These are phyloP conservation scores for Pseudorectes ferrugineus DNA, from an alignment of 2,113 vertebrate genomes.

Conservation along the genomic window DNA sequence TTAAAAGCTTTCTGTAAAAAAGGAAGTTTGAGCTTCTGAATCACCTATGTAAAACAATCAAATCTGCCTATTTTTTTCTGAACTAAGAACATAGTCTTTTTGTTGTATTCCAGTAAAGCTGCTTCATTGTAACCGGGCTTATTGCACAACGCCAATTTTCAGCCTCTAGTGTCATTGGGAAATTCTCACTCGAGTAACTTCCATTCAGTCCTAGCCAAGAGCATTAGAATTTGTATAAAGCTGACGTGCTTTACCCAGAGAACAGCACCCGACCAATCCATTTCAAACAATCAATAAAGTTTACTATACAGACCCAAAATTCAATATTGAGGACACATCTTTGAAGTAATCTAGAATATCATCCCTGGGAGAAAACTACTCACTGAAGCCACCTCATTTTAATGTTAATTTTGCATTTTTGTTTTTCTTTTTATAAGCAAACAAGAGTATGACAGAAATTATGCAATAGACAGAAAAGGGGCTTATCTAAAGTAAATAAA, in stretches of 20 bases:
- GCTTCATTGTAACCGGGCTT: neutral
- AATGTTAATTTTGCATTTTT: neutral
- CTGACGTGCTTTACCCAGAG: neutral
- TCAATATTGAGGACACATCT: neutral
- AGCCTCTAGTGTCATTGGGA: conserved; percentile 33
- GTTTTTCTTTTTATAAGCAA: neutral
- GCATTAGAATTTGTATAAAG: neutral
- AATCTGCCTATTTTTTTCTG: neutral
- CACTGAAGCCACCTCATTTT: neutral
- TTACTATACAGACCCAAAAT: neutral
- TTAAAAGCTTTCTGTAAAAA: neutral
- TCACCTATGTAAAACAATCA: neutral
- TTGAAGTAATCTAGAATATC: neutral
- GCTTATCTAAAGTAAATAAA: neutral
- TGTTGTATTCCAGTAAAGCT: conserved; percentile 63
- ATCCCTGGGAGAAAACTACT: neutral
- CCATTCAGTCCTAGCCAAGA: conserved; percentile 57
- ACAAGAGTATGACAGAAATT: neutral
- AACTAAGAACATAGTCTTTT: conserved; percentile 1
- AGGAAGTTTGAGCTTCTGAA: neutral
- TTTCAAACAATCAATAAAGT: neutral
- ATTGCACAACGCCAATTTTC: conserved; percentile 8
- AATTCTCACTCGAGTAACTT: conserved; percentile 53
- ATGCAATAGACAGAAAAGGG: neutral
- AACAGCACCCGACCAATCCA: neutral